phyloP scores from a whole-genome alignment of 2,888 invertebrate species.

The Tenthredo distinguenda region DNA sequence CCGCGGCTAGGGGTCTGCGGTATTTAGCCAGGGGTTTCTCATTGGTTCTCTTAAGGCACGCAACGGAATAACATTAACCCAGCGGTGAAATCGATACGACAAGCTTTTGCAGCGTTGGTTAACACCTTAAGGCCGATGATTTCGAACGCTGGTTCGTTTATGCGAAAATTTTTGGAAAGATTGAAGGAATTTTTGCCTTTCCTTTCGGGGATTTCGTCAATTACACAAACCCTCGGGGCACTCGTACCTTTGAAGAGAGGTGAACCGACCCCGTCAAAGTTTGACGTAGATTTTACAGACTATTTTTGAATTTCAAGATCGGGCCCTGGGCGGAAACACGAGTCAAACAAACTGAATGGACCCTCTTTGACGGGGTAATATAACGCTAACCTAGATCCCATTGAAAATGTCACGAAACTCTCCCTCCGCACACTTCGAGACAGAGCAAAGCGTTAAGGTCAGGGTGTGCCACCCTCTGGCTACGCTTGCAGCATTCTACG shows the following conservation, averaged over 20 bases:
- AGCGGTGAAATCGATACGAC: constrained; percentile 27
- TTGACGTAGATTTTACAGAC: background rate
- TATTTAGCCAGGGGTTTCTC: background rate
- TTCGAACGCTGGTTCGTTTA: background rate
- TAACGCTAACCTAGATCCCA: constrained; percentile 57
- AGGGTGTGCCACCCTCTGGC: constrained; percentile 23
- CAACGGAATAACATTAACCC: constrained; percentile 47
- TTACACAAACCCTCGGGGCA: background rate
- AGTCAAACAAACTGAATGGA: constrained; percentile 41
- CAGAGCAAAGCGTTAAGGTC: constrained; percentile 31
- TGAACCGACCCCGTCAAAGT: background rate
- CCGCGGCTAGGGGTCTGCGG: background rate
- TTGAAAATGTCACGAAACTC: constrained; percentile 54
- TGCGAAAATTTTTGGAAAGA: background rate
- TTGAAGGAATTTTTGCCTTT: background rate
- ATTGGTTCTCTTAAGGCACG: constrained; percentile 34
- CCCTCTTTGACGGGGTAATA: constrained; percentile 51
- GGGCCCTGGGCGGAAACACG: background rate
- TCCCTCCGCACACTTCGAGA: constrained; percentile 14
- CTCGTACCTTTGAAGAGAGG: background rate
- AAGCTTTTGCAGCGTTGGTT: background rate
- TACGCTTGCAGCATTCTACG: constrained; percentile 16
- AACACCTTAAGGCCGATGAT: background rate
- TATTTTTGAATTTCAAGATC: background rate
- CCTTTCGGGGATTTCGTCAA: background rate